Evolutionary conservation across 2,113 vertebrate species (phyloP), one percentile per base, ranked within the genome.

Genomic region (Clarias macrocephalus): DNA sequence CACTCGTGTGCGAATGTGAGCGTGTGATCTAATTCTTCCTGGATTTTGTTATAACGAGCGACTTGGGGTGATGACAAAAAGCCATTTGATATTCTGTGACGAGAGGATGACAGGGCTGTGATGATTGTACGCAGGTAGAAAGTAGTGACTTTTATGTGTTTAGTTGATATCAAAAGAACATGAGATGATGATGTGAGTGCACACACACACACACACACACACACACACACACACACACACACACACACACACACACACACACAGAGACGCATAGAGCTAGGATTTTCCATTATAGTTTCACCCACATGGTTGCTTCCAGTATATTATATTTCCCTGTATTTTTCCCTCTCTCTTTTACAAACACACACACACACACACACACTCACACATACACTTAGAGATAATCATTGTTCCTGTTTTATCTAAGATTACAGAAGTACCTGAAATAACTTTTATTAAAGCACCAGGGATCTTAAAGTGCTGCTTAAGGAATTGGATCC

Each of bases 401-500:
- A 54, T 72, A 6, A 56, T 84, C 25, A 52, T 56, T 73, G 13
- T 75, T 75, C 70, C 33, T 68, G 18, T 63, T 68, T 57, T 59
- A 42, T 80, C 23, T 63, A 54, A 33, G 84, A 18, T 85, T 28
- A 23, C 18, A 42, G 19, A 85, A 30, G 16, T 28, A 23, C 13
- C 62, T 56, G 21, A 65, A 79, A 56, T 59, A 33, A 80, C 85
- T 70, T 48, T 28, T 1, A 68, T 81, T 59, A 86, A 70, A 42
- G 63, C 75, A 11, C 28, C 56, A 13, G 5, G 5, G 48, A 73
- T 79, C 13, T 57, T 56, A 57, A 80, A 79, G 15, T 79, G 21
- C 60, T 80, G 19, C 25, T 87, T 63, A 87, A 25, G 13, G 80
- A 60, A 73, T n/a, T 33, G 33, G 25, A 63, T 75, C 10, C 54